phyloP scores from a whole-genome alignment of 2,888 invertebrate genomes.

The Rotaria sp. region DNA sequence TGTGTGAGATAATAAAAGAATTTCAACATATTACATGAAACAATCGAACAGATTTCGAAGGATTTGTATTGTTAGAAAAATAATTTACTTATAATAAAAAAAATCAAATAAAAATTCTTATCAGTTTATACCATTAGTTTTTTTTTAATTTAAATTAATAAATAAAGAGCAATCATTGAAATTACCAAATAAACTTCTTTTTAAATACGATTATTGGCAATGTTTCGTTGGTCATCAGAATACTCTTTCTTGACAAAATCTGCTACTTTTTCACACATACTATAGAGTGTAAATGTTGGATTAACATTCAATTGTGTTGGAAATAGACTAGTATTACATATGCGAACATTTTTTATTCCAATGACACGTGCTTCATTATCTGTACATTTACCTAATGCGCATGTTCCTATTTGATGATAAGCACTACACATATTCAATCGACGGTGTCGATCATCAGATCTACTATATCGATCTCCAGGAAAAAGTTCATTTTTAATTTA shows the following conservation, averaged over 20 bases:
- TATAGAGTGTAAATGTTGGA: background rate
- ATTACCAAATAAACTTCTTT: no score
- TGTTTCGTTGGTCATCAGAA: background rate
- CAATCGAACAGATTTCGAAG: no score
- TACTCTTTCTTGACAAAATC: background rate
- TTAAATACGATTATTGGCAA: background rate
- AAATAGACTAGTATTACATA: background rate
- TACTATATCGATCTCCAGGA: background rate
- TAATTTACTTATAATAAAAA: no score
- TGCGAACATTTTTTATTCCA: background rate
- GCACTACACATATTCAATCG: background rate
- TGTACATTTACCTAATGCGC: background rate
- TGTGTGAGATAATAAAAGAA: no score
- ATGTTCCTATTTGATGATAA: background rate
- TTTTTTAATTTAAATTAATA: no score
- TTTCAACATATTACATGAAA: no score
- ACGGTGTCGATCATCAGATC: background rate
- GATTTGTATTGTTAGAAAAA: no score
- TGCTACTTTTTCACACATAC: background rate
- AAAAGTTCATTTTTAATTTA: background rate
- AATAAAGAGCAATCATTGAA: no score
- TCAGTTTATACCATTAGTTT: no score
- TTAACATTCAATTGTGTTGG: background rate
- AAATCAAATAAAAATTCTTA: no score
- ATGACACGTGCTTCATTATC: background rate